phyloP scores from a whole-genome alignment of 2,888 invertebrate genomes.

The Heteropelma amictum region DNA sequence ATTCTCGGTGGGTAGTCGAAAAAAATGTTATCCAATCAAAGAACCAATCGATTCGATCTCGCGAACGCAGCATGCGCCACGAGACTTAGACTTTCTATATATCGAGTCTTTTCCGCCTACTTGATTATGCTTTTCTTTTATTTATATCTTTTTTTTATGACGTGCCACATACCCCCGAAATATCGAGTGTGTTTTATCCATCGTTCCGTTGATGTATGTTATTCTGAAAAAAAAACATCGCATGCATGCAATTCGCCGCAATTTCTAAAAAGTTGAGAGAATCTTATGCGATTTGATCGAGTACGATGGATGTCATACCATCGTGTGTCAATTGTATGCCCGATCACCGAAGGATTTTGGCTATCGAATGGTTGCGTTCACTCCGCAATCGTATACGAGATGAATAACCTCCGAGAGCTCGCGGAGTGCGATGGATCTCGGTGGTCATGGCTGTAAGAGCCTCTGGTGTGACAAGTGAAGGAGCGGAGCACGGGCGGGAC shows the following conservation, averaged over 20 bases:
- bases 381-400: conserved; percentile 26
- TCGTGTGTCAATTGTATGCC: not conserved
- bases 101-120: conserved; percentile 17
- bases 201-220: not conserved
- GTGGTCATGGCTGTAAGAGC: too few species aligned
- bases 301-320: not conserved
- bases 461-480: too few species aligned
- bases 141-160: not conserved
- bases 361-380: conserved; percentile 21
- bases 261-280: too few species aligned
- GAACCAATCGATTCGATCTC: conserved; percentile 46
- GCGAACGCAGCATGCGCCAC: conserved; percentile 20
- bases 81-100: conserved; percentile 17
- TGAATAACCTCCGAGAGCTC: conserved; percentile 1
- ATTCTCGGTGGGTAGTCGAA: conserved; percentile 45
- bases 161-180: not conserved
- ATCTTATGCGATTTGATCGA: not conserved
- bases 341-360: conserved; percentile 15
- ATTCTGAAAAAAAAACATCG: not conserved
- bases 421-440: not conserved
- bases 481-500: conserved; percentile 44
- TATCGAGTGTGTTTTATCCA: conserved; percentile 13
- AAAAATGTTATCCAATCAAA: conserved; percentile 49
- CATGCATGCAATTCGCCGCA: too few species aligned
- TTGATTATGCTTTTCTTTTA: not conserved